Conservation (phyloP, 2,113 vertebrate genomes). For the Apteryx owenii region DNA sequence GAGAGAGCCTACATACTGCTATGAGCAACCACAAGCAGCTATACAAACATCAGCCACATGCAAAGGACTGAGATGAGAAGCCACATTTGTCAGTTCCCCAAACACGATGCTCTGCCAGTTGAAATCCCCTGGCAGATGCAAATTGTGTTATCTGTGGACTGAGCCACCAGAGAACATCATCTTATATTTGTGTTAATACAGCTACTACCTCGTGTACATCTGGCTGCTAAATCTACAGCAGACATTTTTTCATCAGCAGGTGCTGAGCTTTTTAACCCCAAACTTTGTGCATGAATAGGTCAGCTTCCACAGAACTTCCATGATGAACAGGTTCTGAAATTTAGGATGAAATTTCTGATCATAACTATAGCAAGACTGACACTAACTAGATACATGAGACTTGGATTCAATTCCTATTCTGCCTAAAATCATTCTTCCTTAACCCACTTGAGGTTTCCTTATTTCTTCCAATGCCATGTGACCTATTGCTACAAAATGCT, state of each 20-base stretch:
- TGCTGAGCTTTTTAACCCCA: neutral
- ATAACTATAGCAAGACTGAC: neutral
- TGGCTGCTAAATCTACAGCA: neutral
- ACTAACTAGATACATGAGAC: neutral
- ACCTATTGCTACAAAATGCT: neutral
- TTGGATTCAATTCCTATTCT: neutral
- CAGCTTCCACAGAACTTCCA: neutral
- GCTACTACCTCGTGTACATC: neutral
- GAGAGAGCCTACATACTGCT: neutral
- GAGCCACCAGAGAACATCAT: neutral
- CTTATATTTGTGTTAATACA: neutral
- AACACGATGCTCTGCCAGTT: rapidly evolving
- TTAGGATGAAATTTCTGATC: neutral
- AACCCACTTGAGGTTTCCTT: neutral
- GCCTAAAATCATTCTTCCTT: neutral
- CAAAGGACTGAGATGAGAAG: neutral
- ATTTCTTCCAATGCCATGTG: neutral
- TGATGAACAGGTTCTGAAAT: neutral
- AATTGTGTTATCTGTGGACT: neutral
- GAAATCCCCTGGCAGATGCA: neutral
- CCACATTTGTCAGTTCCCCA: neutral
- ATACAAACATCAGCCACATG: neutral
- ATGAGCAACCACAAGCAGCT: neutral
- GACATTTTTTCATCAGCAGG: neutral
- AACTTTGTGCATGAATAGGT: neutral